Evolutionary conservation across 2,888 invertebrate genomes (phyloP).

Genomic region (Chloroclystis v-ata): DNA sequence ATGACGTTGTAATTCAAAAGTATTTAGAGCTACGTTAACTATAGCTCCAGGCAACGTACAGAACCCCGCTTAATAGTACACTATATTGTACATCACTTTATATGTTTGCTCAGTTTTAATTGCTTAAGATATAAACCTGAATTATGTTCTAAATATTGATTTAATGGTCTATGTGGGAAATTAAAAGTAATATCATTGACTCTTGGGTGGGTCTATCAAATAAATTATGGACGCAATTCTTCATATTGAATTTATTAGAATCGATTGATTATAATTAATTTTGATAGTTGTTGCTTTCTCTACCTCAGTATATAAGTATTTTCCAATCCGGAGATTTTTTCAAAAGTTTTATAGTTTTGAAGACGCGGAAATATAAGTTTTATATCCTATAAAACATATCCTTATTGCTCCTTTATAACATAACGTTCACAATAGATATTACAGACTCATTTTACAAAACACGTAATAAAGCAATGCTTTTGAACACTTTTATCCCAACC

Average conservation of each 20-base stretch:
- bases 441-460: constrained; percentile 61
- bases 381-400: too few species aligned
- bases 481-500: constrained; percentile 37
- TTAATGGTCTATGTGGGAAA: constrained; percentile 23
- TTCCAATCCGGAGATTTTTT: not conserved
- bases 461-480: constrained; percentile 62
- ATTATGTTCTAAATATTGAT: constrained; percentile 19
- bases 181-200: constrained; percentile 19
- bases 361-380: too few species aligned
- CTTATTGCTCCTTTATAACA: too few species aligned
- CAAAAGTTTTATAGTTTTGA: too few species aligned
- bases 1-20: constrained; percentile 1
- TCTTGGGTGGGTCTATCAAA: constrained; percentile 17
- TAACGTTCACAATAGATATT: constrained; percentile 47
- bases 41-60: constrained; percentile 38
- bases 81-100: constrained; percentile 33
- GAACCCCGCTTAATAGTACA: constrained; percentile 48
- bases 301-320: not conserved
- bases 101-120: constrained; percentile 41
- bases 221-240: constrained; percentile 17
- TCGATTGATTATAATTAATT: constrained; percentile 18
- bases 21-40: constrained; percentile 25
- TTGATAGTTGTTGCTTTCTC: constrained; percentile 14
- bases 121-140: constrained; percentile 24
- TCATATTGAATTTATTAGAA: constrained; percentile 18